These are phyloP conservation scores for Apteryx mantelli DNA, from an alignment of 2,113 vertebrate species.

Conservation along the genomic window DNA sequence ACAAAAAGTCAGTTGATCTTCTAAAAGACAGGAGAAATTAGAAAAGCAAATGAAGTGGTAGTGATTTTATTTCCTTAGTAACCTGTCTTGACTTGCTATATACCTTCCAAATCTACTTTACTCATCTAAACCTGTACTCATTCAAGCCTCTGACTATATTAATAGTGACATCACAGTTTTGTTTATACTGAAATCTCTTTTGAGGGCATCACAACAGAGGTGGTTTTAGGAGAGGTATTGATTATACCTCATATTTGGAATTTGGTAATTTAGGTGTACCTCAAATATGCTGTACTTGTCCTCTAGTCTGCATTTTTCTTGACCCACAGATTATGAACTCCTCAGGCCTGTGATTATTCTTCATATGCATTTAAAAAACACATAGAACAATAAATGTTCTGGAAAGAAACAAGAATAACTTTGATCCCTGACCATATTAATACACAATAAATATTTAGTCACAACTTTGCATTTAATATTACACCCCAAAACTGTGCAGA, in stretches of 20 bases:
- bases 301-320: conserved; percentile 23
- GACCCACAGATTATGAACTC: conserved; percentile 11
- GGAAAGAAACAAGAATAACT: conserved; percentile 27
- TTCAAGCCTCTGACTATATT: conserved; percentile 9
- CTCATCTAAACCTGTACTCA: conserved; percentile 35
- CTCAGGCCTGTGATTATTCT: conserved; percentile 28
- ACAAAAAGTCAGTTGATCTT: not conserved
- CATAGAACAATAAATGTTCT: not conserved
- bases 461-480: not conserved
- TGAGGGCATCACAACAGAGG: conserved; percentile 41
- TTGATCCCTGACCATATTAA: conserved; percentile 8
- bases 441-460: conserved; percentile 36
- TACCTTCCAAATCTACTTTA: conserved; percentile 19
- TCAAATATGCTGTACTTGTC: conserved; percentile 48
- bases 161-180: conserved; percentile 46
- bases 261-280: conserved; percentile 44
- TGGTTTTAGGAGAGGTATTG: conserved; percentile 30
- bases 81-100: conserved; percentile 51
- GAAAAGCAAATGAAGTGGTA: conserved; percentile 17
- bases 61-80: conserved; percentile 15
- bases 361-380: conserved; percentile 30
- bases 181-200: conserved; percentile 37
- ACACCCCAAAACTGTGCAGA: not conserved
- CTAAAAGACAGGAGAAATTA: not conserved
- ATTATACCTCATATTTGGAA: conserved; percentile 35